These are phyloP conservation scores for Esox niger DNA, from an alignment of 2,113 vertebrate genomes.

Conservation along the genomic window DNA sequence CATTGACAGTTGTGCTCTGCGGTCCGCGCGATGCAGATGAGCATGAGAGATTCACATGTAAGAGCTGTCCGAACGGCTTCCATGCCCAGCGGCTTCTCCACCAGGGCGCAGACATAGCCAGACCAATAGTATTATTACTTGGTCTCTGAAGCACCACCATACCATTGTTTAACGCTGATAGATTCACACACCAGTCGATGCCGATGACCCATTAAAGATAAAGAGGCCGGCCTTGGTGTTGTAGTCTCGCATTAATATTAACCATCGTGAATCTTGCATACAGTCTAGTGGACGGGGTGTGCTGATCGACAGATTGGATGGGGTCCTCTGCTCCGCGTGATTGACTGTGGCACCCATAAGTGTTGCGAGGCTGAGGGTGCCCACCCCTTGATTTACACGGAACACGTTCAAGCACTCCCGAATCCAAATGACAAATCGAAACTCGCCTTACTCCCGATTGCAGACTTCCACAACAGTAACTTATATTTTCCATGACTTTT, in stretches of 20 bases:
- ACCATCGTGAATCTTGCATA: background rate
- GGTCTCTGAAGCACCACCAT: constrained; percentile 33
- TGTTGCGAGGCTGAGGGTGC: background rate
- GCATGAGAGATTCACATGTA: constrained; percentile 44
- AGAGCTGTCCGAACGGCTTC: constrained; percentile 42
- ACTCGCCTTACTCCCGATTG: background rate
- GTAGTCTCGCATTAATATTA: constrained; percentile 5
- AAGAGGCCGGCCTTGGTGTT: background rate
- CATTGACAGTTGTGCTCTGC: background rate
- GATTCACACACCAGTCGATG: background rate
- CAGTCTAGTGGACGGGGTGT: background rate
- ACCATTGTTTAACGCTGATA: constrained; percentile 18
- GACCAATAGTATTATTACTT: constrained; percentile 53
- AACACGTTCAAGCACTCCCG: background rate
- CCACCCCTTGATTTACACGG: background rate
- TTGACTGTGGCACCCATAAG: background rate
- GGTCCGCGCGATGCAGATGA: constrained; percentile 26
- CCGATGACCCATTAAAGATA: background rate
- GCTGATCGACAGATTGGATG: background rate
- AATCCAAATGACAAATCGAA: background rate
- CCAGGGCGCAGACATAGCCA: background rate
- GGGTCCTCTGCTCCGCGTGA: background rate
- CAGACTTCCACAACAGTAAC: constrained; percentile 9
- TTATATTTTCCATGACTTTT: constrained; percentile 17
- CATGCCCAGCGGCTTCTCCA: constrained; percentile 47